Evolutionary conservation across 2,113 vertebrate genomes (phyloP).

Genomic region (Apteryx owenii): DNA sequence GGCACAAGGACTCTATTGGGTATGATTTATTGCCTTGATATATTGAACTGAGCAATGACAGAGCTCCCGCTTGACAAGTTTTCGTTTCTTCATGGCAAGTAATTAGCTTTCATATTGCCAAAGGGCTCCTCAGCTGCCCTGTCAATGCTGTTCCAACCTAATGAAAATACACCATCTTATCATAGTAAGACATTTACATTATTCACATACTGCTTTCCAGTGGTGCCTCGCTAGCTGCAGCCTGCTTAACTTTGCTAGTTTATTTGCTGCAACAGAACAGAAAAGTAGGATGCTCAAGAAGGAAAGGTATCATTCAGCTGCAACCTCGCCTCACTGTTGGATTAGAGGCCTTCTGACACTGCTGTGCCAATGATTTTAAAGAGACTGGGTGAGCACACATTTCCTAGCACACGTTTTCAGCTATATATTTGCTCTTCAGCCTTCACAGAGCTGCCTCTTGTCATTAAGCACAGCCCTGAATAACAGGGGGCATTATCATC

Average conservation of each 20-base stretch:
- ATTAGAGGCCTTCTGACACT: background rate
- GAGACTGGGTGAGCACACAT: background rate
- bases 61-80: constrained; percentile 68
- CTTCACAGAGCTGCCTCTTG: constrained; percentile 2
- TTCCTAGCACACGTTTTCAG: background rate
- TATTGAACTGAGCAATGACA: constrained; percentile 69
- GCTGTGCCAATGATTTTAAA: background rate
- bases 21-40: constrained; percentile 75
- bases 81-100: constrained; percentile 74
- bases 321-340: background rate
- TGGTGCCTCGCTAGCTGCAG: constrained; percentile 50
- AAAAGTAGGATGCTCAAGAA: background rate
- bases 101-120: constrained; percentile 79
- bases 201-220: constrained; percentile 49
- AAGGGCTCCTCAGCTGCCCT: constrained; percentile 73
- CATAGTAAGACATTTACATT: constrained; percentile 52
- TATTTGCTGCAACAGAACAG: constrained; percentile 7
- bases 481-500: constrained; percentile 11
- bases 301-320: background rate
- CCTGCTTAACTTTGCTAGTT: constrained; percentile 6
- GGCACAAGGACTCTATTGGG: constrained; percentile 7
- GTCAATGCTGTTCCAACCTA: constrained; percentile 60
- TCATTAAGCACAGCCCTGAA: background rate
- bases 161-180: constrained; percentile 58
- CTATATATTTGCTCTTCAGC: background rate